Evolutionary conservation across 2,797 vertebrate species (phyloP), one percentile per base, ranked within the genome.

Genomic region (Melanotaenia maccullochi): DNA sequence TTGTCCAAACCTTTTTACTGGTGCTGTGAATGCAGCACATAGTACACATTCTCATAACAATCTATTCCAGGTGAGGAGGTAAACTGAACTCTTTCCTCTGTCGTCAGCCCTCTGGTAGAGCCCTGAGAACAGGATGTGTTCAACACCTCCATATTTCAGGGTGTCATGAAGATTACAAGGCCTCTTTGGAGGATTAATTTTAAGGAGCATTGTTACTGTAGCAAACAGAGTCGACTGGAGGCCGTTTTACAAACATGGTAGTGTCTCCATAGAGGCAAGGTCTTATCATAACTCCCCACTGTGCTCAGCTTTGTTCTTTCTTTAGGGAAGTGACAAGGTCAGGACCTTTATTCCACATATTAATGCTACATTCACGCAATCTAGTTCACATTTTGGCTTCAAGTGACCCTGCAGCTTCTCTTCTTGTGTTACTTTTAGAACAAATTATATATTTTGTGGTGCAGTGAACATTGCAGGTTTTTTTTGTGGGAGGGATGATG

Each of bases 1-100:
- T 30, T 3, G 42, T 20, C 14, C 18, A 18, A 44, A 44, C 42
- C 5, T 20, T 20, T 44, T 20, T 9, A 25, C 57, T 40, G 22
- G 16, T 22, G 11, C 56, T 68, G 56, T 57, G 35, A 59, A 20
- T 0, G 4, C 18, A 0, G 54, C 30, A 38, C 35, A 70, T 70
- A 56, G 36, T 63, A 57, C 44, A 36, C 30, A 33, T 36, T 78
- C 60, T 35, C 57, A 25, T 32, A 22, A 56, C 69, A 54, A 79
- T 73, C 61, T 64, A 12, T 36, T 44, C 49, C 51, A 58, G 42
- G 47, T 75, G 60, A 60, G 22, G n/a, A 56, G 38, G 12, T 25
- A 40, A 30, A 55, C 25, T 52, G 33, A 65, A 57, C 0, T 56
- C 20, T 73, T 60, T 42, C 22, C 33, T 54, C 22, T 59, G 33